phyloP scores from a whole-genome alignment of 2,888 invertebrate genomes.

The Baronia brevicornis region DNA sequence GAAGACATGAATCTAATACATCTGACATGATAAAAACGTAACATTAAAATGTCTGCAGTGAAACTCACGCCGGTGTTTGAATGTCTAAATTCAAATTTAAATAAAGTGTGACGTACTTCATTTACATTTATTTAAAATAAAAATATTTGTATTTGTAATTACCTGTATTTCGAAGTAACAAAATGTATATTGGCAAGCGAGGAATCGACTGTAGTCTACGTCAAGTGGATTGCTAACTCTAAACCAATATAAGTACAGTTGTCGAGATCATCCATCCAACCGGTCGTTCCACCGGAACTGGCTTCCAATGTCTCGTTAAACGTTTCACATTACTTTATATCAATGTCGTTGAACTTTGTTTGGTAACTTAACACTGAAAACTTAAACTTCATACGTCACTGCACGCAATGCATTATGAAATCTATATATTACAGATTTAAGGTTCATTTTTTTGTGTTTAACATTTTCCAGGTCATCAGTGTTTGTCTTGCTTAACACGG shows the following conservation, averaged over 20 bases:
- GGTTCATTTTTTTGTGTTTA: not conserved
- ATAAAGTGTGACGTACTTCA: no score
- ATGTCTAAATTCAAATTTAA: no score
- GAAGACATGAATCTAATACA: no score
- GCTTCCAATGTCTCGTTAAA: constrained; percentile 6
- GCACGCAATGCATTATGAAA: not conserved
- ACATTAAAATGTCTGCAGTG: no score
- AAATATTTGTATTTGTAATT: no score
- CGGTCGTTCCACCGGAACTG: constrained; percentile 12
- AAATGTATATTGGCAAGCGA: not conserved
- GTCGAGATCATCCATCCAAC: constrained; percentile 11
- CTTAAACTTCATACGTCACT: not conserved
- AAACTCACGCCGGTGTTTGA: no score
- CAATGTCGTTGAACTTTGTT: constrained; percentile 7
- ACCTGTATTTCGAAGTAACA: no score
- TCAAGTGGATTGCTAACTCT: constrained; percentile 10
- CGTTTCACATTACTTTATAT: constrained; percentile 4
- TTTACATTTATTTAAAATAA: no score
- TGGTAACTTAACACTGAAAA: not conserved
- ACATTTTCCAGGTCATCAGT: not conserved
- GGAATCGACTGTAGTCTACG: constrained; percentile 1
- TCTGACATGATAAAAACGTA: no score
- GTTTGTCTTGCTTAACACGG: not conserved
- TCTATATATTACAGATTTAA: not conserved
- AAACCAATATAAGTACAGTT: constrained; percentile 10